Base-by-base conservation (phyloP, 2,888 invertebrate genomes). In the Sesamia inferens region DNA sequence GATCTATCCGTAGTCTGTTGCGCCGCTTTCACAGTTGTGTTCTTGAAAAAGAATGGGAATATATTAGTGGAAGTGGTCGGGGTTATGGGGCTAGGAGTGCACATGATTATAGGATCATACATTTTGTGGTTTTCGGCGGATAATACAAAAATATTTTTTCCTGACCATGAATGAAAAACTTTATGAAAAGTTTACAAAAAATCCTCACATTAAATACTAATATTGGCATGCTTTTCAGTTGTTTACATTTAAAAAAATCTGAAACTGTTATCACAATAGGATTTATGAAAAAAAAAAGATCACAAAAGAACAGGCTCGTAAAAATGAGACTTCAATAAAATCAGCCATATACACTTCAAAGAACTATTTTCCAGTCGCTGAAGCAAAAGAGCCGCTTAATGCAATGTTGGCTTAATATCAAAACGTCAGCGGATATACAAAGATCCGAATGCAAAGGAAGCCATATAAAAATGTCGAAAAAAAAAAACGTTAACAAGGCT, bases 401-500 rank as follows among this genome's bases (percentile, higher is more conserved):
- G 57, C 71, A 65, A 79, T 75, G 79, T 79, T 84, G 83, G 83
- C 79, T 71, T 66, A 65, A 76, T 79, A 78, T 78, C 82, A 80
- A 79, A 87, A 78, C 59, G 31, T 76, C 73, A 78, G 62, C 73
- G 72, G 65, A 76, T 67, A 55, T 61, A 86, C 68, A 77, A 74
- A 72, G 73, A 79, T 74, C 63, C 74, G 72, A 81, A 83, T 80
- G 83, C 85, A 85, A 85, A 88, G 85, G 82, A 84, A 87, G 82
- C 75, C 77, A 82, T 84, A 84, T 76, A 77, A 82, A 86, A 84
- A 69, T 78, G 78, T 63, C 79, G 69, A 84, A 86, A 87, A 84
- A 85, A n/a, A n/a, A 86, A 85, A 79, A 81, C 76, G 68, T 72
- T 76, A 85, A 85, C 86, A 85, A 81, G 81, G 84, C 82, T 87